phyloP scores from a whole-genome alignment of 37 sponge, comb jelly and placozoan species.

The Crambe crambe region DNA sequence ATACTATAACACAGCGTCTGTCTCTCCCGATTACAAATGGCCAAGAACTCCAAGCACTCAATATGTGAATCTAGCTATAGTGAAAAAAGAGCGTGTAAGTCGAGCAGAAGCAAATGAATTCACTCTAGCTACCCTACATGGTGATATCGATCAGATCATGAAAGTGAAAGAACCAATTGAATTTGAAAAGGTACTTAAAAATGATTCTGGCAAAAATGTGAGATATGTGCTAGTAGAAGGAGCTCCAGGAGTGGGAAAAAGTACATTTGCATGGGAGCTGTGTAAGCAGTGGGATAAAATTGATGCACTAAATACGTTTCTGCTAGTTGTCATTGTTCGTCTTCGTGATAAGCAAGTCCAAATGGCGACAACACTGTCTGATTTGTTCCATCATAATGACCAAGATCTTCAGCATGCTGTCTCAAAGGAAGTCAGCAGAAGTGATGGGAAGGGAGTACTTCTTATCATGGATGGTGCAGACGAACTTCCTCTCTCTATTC shows the following conservation, averaged over 20 bases:
- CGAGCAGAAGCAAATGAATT: neutral
- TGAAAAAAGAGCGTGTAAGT: neutral
- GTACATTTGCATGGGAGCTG: conserved; percentile 12
- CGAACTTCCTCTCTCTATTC: too few relatives aligned
- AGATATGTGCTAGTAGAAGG: too few relatives aligned
- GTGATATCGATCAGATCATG: neutral
- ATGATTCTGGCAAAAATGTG: too few relatives aligned
- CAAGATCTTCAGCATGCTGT: neutral
- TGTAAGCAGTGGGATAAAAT: conserved; percentile 1
- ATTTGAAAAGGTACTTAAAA: too few relatives aligned
- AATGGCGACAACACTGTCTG: neutral
- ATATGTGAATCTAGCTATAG: too few relatives aligned
- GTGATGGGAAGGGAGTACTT: too few relatives aligned
- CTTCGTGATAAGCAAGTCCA: neutral
- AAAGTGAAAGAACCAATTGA: neutral
- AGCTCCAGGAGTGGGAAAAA: conserved; percentile 11
- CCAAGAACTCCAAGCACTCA: too few relatives aligned
- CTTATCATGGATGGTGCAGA: too few relatives aligned
- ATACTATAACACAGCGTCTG: too few relatives aligned
- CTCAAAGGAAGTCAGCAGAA: too few relatives aligned
- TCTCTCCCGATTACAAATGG: too few relatives aligned
- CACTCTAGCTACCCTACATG: neutral
- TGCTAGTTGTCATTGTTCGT: neutral
- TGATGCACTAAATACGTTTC: neutral
- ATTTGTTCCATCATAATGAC: neutral